Percentiles rank a stretch among this genome's conserved stretches.
phyloP scores from a whole-genome alignment of 2,797 vertebrate genomes.

The Notoglanidium macrostoma region DNA sequence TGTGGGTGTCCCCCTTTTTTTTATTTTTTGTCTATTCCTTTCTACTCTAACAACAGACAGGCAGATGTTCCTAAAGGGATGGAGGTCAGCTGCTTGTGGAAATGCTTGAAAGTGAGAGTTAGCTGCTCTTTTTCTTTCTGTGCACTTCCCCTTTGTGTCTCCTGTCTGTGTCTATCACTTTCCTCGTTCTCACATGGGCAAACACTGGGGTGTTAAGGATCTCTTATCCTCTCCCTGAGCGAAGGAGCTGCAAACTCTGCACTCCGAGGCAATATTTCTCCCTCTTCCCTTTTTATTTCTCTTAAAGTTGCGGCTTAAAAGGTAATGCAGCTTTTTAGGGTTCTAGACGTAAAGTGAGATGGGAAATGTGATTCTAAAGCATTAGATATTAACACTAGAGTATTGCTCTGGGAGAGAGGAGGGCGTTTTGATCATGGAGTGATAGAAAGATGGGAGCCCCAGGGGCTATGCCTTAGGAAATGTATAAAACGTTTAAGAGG shows the following conservation, averaged over 20 bases:
- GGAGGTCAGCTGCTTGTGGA: slow-evolving; percentile 42
- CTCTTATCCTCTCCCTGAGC: slow-evolving; percentile 61
- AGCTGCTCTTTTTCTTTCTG: slow-evolving; percentile 36
- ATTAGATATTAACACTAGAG: slow-evolving; percentile 71
- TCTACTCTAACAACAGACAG: slow-evolving; percentile 39
- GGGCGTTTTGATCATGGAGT: slow-evolving; percentile 54
- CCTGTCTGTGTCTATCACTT: slow-evolving; percentile 57
- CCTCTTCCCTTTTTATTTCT: slow-evolving; percentile 66
- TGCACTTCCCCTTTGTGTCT: slow-evolving; percentile 36
- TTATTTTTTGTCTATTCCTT: slow-evolving; percentile 21
- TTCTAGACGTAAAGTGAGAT: slow-evolving; percentile 72
- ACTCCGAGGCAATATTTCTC: slow-evolving; percentile 64
- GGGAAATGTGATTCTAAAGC: slow-evolving; percentile 77
- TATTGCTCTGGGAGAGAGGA: slow-evolving; percentile 53
- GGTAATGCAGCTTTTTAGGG: slow-evolving; percentile 72
- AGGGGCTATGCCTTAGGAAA: slow-evolving; percentile 75
- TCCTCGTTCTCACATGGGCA: slow-evolving; percentile 55
- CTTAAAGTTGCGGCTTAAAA: slow-evolving; percentile 71
- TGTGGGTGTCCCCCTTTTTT: slow-evolving; percentile 35
- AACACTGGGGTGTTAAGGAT: slow-evolving; percentile 61
- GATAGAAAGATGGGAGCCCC: slow-evolving; percentile 68
- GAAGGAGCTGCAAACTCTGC: slow-evolving; percentile 56
- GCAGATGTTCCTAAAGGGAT: slow-evolving; percentile 51
- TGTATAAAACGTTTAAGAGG: slow-evolving; percentile 73
- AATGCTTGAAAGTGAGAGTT: slow-evolving; percentile 22